phyloP scores from a whole-genome alignment of 2,113 vertebrate species.

The Platysteira castanea region DNA sequence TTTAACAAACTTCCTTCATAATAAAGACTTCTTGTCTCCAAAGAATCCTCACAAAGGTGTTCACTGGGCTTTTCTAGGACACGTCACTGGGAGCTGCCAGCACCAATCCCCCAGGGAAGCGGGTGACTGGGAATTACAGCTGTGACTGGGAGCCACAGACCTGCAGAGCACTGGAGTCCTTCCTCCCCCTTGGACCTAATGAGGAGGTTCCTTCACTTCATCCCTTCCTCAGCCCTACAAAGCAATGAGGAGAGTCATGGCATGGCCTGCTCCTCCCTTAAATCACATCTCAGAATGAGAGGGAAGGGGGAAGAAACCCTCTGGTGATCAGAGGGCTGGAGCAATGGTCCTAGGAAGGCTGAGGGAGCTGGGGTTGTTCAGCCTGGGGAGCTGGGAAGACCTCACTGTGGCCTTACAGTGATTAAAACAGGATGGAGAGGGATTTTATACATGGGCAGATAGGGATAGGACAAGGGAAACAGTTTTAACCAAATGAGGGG shows the following conservation, averaged over 20 bases:
- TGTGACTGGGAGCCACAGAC: fast-evolving
- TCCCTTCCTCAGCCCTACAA: neutral
- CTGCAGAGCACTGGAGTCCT: neutral
- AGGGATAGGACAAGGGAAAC: neutral
- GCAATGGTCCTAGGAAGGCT: neutral
- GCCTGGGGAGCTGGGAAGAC: neutral
- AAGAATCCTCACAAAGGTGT: neutral
- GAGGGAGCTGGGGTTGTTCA: neutral
- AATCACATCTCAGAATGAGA: neutral
- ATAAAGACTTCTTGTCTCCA: neutral
- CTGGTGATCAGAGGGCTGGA: neutral
- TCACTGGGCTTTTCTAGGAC: neutral
- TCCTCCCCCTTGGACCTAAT: neutral
- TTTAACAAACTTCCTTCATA: neutral
- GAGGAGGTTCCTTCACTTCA: neutral
- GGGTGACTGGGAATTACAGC: fast-evolving
- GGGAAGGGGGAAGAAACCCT: neutral
- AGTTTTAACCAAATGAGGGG: neutral
- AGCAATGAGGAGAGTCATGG: neutral
- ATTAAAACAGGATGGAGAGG: neutral
- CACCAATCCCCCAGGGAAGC: neutral
- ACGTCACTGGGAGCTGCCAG: neutral
- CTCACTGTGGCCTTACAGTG: neutral
- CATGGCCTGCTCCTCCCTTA: neutral
- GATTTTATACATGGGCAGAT: neutral